These are phyloP conservation scores for Erithacus rubecula DNA, from an alignment of 2,797 vertebrate species.

Conservation along the genomic window DNA sequence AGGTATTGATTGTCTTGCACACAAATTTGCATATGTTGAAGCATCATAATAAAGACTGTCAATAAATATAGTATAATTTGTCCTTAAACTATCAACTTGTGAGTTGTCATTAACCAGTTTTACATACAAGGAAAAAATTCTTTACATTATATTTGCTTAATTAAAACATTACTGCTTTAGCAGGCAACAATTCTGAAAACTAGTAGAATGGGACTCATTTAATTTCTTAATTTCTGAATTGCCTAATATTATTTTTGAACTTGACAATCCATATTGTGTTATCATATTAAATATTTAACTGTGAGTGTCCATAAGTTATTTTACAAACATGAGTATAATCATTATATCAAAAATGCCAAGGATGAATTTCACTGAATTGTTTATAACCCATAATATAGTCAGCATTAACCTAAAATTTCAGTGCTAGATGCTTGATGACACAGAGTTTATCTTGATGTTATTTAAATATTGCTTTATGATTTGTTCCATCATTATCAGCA, in stretches of 20 bases:
- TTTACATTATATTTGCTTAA: fast-evolving
- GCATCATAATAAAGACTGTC: not conserved
- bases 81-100: not conserved
- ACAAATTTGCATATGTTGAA: not conserved
- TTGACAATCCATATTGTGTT: not conserved
- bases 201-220: not conserved
- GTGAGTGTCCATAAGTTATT: not conserved
- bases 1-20: not conserved
- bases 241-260: not conserved
- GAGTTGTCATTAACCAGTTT: not conserved
- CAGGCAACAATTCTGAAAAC: not conserved
- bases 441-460: not conserved
- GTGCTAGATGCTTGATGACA: not conserved
- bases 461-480: not conserved
- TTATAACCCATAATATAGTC: not conserved
- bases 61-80: not conserved
- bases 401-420: not conserved
- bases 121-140: not conserved
- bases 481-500: not conserved
- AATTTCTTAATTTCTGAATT: not conserved
- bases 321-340: not conserved
- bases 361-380: not conserved
- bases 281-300: not conserved
- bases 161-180: not conserved
- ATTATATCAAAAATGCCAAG: not conserved